phyloP scores from a whole-genome alignment of 37 sponge, comb jelly and placozoan genomes.

The Ianthella basta region DNA sequence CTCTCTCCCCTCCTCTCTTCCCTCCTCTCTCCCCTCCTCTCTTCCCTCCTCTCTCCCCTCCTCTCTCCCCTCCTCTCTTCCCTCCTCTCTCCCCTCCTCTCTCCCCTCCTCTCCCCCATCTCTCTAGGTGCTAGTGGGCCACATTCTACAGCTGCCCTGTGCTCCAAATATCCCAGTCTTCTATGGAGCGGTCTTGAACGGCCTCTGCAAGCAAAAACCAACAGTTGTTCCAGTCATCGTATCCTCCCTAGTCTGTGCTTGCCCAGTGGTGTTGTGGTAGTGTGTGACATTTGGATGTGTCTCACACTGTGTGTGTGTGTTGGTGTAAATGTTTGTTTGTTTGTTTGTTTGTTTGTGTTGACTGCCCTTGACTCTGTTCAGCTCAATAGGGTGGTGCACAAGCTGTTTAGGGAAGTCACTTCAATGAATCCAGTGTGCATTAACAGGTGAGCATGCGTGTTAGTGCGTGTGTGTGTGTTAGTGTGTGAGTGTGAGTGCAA shows the following conservation, averaged over 20 bases:
- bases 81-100: slow-evolving; percentile 18
- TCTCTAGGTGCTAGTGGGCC: slow-evolving; percentile 75
- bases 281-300: background rate
- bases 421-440: slow-evolving; percentile 81
- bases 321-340: background rate
- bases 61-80: background rate
- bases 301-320: background rate
- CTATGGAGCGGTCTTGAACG: slow-evolving; percentile 83
- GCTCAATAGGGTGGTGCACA: slow-evolving; percentile 20
- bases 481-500: too few relatives aligned
- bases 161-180: slow-evolving; percentile 78
- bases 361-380: too few relatives aligned
- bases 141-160: slow-evolving; percentile 72
- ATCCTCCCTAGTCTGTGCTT: slow-evolving; percentile 23
- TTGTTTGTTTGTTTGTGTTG: background rate
- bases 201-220: slow-evolving; percentile 81
- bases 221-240: slow-evolving; percentile 71
- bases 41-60: background rate
- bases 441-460: slow-evolving; percentile 78
- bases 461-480: too few relatives aligned
- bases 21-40: background rate
- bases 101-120: background rate
- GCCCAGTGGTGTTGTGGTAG: background rate
- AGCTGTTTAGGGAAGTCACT: background rate
- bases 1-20: background rate